Evolutionary conservation across 1,140 invertebrate genomes (phyloP).

Genomic region (Diorhabda carinulata): DNA sequence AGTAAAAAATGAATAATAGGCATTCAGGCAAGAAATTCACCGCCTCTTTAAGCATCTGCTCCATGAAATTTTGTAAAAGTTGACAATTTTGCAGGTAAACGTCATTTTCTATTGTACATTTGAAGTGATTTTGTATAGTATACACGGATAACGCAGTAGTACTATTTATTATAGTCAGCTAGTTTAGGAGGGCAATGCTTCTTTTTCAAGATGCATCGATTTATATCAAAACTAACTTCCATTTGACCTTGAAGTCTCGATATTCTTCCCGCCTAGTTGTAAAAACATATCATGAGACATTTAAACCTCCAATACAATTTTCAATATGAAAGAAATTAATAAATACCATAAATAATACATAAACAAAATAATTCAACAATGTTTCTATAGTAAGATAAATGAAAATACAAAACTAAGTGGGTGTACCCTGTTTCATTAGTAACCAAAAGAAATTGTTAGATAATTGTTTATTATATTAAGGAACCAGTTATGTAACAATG

Average conservation of each 20-base stretch:
- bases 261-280: constrained; percentile 32
- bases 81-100: no score
- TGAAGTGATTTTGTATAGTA: not conserved
- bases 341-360: no score
- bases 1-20: no score
- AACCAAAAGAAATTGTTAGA: constrained; percentile 5
- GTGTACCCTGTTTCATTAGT: constrained; percentile 18
- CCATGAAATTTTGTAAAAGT: no score
- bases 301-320: not conserved
- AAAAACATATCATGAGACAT: constrained; percentile 5
- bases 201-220: constrained; percentile 14
- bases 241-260: constrained; percentile 33
- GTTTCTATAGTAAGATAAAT: no score
- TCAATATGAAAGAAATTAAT: not conserved
- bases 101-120: no score
- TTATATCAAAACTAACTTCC: constrained; percentile 35
- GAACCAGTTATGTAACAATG: constrained; percentile 3
- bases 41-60: no score
- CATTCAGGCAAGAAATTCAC: no score
- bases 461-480: not conserved
- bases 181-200: constrained; percentile 12
- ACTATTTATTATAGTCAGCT: constrained; percentile 3
- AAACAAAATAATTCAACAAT: no score
- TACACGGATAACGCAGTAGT: not conserved
- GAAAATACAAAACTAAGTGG: constrained; percentile 3